phyloP scores from a whole-genome alignment of 2,797 vertebrate genomes.

The Huso huso region DNA sequence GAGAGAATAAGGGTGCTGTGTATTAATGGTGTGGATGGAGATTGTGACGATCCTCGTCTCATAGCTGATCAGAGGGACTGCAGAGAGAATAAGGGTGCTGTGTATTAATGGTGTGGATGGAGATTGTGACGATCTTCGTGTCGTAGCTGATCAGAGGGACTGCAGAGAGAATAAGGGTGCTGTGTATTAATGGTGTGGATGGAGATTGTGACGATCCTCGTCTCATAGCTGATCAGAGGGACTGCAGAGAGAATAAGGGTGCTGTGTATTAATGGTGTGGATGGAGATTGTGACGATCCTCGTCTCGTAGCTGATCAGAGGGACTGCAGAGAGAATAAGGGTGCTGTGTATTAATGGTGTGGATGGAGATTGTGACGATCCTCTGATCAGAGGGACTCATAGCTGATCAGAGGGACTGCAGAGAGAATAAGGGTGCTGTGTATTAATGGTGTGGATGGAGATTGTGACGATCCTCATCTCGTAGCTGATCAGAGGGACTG shows the following conservation, averaged over 20 bases:
- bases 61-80: too few species aligned
- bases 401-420: slow-evolving; percentile 40
- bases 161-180: slow-evolving; percentile 5
- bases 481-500: too few species aligned
- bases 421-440: slow-evolving; percentile 8
- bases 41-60: too few species aligned
- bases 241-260: slow-evolving; percentile 39
- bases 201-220: not conserved
- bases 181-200: not conserved
- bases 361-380: not conserved
- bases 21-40: not conserved
- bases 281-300: not conserved
- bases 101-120: not conserved
- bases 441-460: not conserved
- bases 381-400: too few species aligned
- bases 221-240: slow-evolving; percentile 8
- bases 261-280: not conserved
- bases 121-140: too few species aligned
- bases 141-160: too few species aligned
- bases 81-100: slow-evolving; percentile 5
- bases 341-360: not conserved
- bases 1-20: slow-evolving; percentile 5
- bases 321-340: slow-evolving; percentile 41
- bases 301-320: not conserved
- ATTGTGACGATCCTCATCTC: too few species aligned